These are phyloP conservation scores for Hemithea aestivaria DNA, from an alignment of 2,888 invertebrate genomes.

Conservation along the genomic window DNA sequence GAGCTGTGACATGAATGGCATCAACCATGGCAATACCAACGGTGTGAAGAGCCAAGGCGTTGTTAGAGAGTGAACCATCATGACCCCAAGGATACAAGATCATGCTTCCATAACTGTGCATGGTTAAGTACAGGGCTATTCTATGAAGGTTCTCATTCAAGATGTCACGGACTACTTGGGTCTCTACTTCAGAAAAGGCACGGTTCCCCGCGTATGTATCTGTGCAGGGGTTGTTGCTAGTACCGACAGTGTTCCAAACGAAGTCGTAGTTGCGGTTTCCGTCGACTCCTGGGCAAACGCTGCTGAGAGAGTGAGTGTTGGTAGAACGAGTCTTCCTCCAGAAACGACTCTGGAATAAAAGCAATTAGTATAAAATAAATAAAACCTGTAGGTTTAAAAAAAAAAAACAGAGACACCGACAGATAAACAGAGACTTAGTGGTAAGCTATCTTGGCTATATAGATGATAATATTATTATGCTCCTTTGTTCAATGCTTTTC, in stretches of 20 bases:
- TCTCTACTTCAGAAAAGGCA: slow-evolving; percentile 84
- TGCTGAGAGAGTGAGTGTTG: slow-evolving; percentile 36
- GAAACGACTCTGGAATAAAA: slow-evolving; percentile 72
- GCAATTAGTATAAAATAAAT: no score
- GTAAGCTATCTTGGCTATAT: no score
- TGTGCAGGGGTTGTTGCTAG: slow-evolving; percentile 74
- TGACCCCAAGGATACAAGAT: slow-evolving; percentile 85
- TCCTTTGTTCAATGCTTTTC: no score
- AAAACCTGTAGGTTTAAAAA: no score
- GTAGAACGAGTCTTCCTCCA: slow-evolving; percentile 85
- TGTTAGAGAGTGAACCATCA: slow-evolving; percentile 66
- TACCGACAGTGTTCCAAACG: slow-evolving; percentile 82
- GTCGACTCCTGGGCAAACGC: slow-evolving; percentile 83
- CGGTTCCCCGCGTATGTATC: slow-evolving; percentile 80
- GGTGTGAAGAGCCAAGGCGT: slow-evolving; percentile 61
- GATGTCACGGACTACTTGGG: slow-evolving; percentile 76
- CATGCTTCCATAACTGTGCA: slow-evolving; percentile 87
- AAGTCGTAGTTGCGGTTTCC: slow-evolving; percentile 87
- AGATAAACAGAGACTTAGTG: no score
- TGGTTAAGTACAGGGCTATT: slow-evolving; percentile 83
- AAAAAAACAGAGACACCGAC: no score
- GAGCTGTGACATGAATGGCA: slow-evolving; percentile 50
- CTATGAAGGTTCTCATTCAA: slow-evolving; percentile 66
- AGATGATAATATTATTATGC: no score
- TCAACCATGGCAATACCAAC: slow-evolving; percentile 61